Conservation (phyloP, 2,888 invertebrate species). For the Heliconius charithonia region DNA sequence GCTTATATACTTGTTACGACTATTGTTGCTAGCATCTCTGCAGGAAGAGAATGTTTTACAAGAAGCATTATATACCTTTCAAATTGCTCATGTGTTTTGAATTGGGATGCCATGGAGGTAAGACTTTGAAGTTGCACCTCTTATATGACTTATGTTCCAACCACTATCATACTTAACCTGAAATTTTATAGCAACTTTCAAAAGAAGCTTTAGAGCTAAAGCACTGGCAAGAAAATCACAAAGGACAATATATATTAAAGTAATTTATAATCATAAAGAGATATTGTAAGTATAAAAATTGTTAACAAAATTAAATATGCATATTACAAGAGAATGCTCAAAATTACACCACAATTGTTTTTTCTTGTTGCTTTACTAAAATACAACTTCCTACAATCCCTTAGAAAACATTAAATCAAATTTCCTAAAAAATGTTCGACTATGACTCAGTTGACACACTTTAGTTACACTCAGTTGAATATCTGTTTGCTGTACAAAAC, state of each 20-base stretch:
- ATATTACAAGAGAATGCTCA: too few relatives aligned
- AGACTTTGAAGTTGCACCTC: conserved; percentile 94
- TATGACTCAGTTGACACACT: too few relatives aligned
- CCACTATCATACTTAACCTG: conserved; percentile 90
- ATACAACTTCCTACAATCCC: too few relatives aligned
- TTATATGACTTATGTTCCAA: conserved; percentile 94
- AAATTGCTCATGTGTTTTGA: conserved; percentile 87
- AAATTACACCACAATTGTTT: too few relatives aligned
- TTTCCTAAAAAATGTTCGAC: too few relatives aligned
- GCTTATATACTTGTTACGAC: too few relatives aligned
- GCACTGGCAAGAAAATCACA: background rate
- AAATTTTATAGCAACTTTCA: conserved; percentile 33
- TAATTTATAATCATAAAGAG: background rate
- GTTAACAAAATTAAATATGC: background rate
- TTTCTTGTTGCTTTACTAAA: too few relatives aligned
- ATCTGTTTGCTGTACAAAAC: too few relatives aligned
- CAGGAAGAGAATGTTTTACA: too few relatives aligned
- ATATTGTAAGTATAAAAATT: background rate
- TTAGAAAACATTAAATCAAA: too few relatives aligned
- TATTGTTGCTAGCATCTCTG: too few relatives aligned
- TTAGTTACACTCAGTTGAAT: too few relatives aligned
- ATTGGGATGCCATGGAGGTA: conserved; percentile 88
- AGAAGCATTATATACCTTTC: conserved; percentile 70
- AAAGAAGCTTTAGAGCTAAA: background rate
- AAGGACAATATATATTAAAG: background rate